A percentile compares a stretch with the other conserved stretches of the same genome.
phyloP scores from a whole-genome alignment of 2,113 vertebrate species.

The Isurus oxyrinchus region DNA sequence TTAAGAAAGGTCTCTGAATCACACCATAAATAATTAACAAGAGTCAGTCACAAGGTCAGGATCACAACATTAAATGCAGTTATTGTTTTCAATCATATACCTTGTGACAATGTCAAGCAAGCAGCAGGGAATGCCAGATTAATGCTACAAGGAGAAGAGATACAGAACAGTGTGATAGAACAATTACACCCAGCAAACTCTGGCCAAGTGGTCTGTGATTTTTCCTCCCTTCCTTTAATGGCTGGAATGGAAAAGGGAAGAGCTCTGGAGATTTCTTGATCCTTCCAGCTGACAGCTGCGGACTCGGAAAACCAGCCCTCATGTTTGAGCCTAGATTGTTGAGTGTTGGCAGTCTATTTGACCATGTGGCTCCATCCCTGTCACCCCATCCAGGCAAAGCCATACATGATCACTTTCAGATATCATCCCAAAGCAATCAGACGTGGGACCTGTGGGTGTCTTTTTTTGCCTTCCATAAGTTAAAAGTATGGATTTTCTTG shows the following conservation, averaged over 20 bases:
- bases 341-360: background rate
- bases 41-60: constrained; percentile 15
- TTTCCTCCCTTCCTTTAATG: background rate
- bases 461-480: background rate
- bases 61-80: background rate
- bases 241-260: background rate
- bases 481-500: background rate
- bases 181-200: background rate
- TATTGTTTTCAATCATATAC: background rate
- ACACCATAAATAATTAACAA: constrained; percentile 3
- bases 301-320: background rate
- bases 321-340: background rate
- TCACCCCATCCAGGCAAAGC: background rate
- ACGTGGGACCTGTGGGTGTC: background rate
- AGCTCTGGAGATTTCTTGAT: background rate
- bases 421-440: background rate
- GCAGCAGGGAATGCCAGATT: background rate
- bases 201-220: background rate
- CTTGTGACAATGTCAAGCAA: background rate
- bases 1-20: background rate
- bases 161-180: background rate
- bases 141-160: background rate
- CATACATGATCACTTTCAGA: background rate
- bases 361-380: background rate
- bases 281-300: background rate